Percentiles rank a stretch among this genome's conserved stretches.
Conservation (phyloP, 2,113 vertebrate species). For the Neolamprologus brichardi region DNA sequence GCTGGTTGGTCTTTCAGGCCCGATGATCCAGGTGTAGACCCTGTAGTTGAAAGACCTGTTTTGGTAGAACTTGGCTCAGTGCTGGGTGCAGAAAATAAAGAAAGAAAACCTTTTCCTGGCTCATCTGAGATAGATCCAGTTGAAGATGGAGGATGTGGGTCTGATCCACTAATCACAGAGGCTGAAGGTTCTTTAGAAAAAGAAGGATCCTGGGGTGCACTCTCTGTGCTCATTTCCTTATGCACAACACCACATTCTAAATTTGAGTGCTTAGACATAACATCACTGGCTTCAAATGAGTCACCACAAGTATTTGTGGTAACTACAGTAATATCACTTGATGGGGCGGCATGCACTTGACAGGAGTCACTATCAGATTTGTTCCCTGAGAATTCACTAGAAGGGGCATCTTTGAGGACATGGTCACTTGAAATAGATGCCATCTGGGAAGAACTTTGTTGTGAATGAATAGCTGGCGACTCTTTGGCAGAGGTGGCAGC, state of each 20-base stretch:
- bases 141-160: neutral
- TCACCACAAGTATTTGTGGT: neutral
- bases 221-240: conserved; percentile 4
- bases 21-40: neutral
- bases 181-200: neutral
- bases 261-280: neutral
- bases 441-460: neutral
- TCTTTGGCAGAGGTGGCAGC: neutral
- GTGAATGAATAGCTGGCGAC: neutral
- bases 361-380: neutral
- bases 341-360: neutral
- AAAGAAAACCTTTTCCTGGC: conserved; percentile 71
- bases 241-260: neutral
- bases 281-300: neutral
- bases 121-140: conserved; percentile 6
- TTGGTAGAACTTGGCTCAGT: neutral
- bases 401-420: conserved; percentile 9
- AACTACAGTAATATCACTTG: neutral
- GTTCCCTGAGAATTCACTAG: conserved; percentile 60
- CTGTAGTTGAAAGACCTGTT: neutral
- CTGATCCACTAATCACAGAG: conserved; percentile 17
- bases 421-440: neutral
- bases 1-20: conserved; percentile 17
- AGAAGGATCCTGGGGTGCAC: neutral
- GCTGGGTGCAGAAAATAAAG: conserved; percentile 70